These are phyloP conservation scores for Pseudomyrmex concolor DNA, from an alignment of 1,140 invertebrate genomes.

Conservation along the genomic window DNA sequence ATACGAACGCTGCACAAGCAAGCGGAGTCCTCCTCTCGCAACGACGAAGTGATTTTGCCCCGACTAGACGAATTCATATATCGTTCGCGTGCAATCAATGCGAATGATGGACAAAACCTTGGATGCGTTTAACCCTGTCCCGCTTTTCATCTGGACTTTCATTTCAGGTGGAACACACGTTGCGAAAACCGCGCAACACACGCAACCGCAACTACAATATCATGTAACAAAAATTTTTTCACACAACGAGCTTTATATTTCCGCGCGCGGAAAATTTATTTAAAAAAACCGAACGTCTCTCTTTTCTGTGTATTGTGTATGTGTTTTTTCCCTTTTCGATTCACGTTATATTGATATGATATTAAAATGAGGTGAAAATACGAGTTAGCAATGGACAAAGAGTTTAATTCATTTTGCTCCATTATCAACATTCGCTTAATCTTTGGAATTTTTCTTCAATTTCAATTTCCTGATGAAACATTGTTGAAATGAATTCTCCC, in stretches of 20 bases:
- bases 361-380: background rate
- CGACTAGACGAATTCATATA: slow-evolving; percentile 14
- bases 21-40: too few species aligned
- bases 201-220: background rate
- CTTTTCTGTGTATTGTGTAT: background rate
- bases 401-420: slow-evolving; percentile 20
- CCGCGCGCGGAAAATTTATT: background rate
- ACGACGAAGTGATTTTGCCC: slow-evolving; percentile 1
- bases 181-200: background rate
- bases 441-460: background rate
- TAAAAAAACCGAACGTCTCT: background rate
- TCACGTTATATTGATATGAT: background rate
- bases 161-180: slow-evolving; percentile 6
- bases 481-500: slow-evolving; percentile 20
- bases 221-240: background rate
- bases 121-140: slow-evolving; percentile 51
- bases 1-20: background rate
- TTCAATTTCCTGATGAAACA: background rate
- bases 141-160: slow-evolving; percentile 33
- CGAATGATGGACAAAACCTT: slow-evolving; percentile 41
- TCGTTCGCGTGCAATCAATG: slow-evolving; percentile 37
- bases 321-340: background rate
- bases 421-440: background rate
- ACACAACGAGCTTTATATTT: background rate
- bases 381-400: background rate